Conservation (phyloP, 2,113 vertebrate genomes). For the Acrocephalus kingi region DNA sequence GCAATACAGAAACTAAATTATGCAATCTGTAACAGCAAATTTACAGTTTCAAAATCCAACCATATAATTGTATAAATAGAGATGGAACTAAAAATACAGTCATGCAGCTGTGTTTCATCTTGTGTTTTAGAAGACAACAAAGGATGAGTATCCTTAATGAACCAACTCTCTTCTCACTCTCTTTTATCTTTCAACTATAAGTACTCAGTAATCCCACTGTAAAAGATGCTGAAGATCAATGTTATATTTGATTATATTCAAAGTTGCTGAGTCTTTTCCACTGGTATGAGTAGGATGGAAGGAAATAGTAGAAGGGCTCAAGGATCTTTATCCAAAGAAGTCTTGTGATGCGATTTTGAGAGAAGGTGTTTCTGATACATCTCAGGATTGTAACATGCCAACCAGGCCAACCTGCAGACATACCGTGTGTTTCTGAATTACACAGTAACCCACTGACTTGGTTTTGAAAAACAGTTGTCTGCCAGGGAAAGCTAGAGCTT, state of each 20-base stretch:
- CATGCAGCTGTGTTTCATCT: slow-evolving; percentile 50
- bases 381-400: neutral
- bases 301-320: neutral
- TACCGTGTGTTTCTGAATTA: neutral
- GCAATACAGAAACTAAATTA: neutral
- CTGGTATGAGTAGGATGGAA: neutral
- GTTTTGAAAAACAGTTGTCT: no score
- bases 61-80: neutral
- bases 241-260: neutral
- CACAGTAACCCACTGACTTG: neutral
- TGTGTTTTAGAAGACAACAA: slow-evolving; percentile 16
- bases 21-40: neutral
- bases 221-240: neutral
- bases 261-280: neutral
- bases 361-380: neutral
- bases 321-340: neutral
- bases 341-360: neutral
- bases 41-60: neutral
- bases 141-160: neutral
- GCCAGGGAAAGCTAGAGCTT: no score
- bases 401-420: neutral
- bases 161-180: neutral
- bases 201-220: neutral
- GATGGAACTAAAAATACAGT: neutral
- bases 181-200: neutral